Evolutionary conservation across 2,888 invertebrate species (phyloP).

Genomic region (Thelaira solivaga): DNA sequence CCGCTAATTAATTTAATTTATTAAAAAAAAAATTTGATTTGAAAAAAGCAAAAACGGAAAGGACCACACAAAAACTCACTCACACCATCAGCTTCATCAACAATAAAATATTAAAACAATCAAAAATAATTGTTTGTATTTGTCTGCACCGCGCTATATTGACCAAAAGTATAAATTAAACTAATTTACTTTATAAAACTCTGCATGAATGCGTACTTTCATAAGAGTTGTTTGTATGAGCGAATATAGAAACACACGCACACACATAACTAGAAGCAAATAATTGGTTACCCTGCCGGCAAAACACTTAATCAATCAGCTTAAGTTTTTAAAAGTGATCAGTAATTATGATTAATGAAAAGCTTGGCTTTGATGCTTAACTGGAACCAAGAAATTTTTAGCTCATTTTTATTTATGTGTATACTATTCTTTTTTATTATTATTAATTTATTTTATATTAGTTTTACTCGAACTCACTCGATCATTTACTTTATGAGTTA

Average conservation of each 20-base stretch:
- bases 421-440: too few species aligned
- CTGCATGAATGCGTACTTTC: slow-evolving; percentile 29
- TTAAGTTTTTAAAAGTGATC: too few species aligned
- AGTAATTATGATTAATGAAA: too few species aligned
- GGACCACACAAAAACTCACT: not conserved
- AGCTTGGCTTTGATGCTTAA: too few species aligned
- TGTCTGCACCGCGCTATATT: slow-evolving; percentile 47
- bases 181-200: slow-evolving; percentile 60
- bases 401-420: too few species aligned
- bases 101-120: slow-evolving; percentile 32
- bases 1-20: too few species aligned
- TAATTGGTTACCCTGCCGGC: too few species aligned
- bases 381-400: too few species aligned
- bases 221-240: not conserved
- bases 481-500: too few species aligned
- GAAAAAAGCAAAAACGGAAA: not conserved
- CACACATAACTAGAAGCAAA: not conserved
- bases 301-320: too few species aligned
- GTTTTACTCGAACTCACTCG: too few species aligned
- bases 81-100: not conserved
- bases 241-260: not conserved
- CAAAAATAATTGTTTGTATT: slow-evolving; percentile 56
- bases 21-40: not conserved
- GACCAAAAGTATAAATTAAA: slow-evolving; percentile 61
- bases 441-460: too few species aligned